Conservation (phyloP, 2,888 invertebrate genomes). For the Leucania comma region DNA sequence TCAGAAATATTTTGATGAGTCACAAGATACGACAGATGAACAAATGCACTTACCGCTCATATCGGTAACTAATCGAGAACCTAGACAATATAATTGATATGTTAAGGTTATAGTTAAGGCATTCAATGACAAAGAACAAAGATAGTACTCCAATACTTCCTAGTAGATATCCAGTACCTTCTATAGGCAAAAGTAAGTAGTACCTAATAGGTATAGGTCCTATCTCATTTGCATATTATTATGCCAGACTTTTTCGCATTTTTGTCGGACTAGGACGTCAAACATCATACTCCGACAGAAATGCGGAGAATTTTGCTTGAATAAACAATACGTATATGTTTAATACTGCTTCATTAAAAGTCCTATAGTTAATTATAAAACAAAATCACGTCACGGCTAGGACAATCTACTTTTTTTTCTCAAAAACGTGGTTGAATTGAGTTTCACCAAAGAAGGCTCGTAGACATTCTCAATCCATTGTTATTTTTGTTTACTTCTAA, state of each 20-base stretch:
- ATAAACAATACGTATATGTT: background rate
- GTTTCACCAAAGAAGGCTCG: background rate
- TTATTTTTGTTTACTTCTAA: background rate
- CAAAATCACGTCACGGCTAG: too few relatives aligned
- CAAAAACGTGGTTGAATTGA: background rate
- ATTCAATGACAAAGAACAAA: background rate
- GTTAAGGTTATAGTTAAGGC: background rate
- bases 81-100: conserved; percentile 42
- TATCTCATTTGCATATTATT: background rate
- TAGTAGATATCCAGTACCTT: conserved; percentile 8
- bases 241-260: too few relatives aligned
- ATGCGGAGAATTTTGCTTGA: background rate
- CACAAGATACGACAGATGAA: conserved; percentile 71
- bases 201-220: background rate
- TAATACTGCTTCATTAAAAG: background rate
- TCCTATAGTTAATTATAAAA: background rate
- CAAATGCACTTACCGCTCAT: conserved; percentile 63
- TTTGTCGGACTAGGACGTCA: too few relatives aligned
- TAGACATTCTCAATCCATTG: background rate
- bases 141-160: conserved; percentile 1
- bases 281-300: background rate
- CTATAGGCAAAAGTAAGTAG: background rate
- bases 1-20: conserved; percentile 79
- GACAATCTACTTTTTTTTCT: background rate
- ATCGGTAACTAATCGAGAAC: conserved; percentile 50